These are phyloP conservation scores for Notiomystis cincta DNA, from an alignment of 2,113 vertebrate genomes.

Conservation along the genomic window DNA sequence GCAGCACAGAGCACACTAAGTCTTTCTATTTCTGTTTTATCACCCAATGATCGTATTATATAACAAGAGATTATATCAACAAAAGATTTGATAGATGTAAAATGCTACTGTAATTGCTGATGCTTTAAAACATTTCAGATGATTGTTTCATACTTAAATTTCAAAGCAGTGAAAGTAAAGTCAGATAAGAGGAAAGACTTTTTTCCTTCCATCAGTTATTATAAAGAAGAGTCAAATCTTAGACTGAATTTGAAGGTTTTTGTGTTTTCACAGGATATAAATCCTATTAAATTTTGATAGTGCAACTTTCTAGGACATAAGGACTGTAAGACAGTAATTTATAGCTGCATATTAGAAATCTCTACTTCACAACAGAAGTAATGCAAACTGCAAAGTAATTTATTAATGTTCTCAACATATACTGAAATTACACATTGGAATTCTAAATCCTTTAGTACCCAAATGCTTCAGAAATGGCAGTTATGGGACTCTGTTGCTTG, in stretches of 20 bases:
- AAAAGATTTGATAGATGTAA: neutral
- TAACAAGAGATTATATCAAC: neutral
- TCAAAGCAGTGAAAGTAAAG: neutral
- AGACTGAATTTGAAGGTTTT: neutral
- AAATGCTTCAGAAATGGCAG: neutral
- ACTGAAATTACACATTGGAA: neutral
- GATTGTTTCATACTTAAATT: neutral
- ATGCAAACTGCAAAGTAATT: neutral
- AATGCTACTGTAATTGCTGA: neutral
- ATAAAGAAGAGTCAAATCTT: neutral
- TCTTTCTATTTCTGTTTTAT: neutral
- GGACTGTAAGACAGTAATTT: neutral
- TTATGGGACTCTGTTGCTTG: neutral
- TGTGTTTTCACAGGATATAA: neutral
- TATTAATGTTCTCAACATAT: neutral
- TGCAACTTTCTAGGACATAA: neutral
- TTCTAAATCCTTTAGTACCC: neutral
- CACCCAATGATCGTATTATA: neutral
- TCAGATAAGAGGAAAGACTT: neutral
- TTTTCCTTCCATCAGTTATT: neutral
- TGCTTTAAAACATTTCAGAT: neutral
- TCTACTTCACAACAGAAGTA: neutral
- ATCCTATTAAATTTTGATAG: neutral
- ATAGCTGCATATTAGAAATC: neutral
- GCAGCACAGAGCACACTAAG: neutral